phyloP scores from a whole-genome alignment of 2,113 vertebrate species.

The Macrotis lagotis region DNA sequence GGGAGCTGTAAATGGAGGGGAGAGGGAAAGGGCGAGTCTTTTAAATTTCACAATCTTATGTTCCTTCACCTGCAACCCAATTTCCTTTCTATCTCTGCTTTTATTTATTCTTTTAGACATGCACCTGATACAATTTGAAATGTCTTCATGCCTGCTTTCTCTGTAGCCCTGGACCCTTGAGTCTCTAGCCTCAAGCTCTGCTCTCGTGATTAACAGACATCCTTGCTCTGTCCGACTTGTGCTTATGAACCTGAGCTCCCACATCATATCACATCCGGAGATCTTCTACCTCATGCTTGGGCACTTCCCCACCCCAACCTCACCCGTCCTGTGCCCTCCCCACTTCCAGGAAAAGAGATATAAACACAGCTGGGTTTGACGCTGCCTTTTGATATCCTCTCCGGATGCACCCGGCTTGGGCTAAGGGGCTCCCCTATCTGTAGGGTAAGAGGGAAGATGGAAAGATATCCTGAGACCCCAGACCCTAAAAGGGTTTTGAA shows the following conservation, averaged over 20 bases:
- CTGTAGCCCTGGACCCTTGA: background rate
- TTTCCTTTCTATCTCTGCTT: background rate
- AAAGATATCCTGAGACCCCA: background rate
- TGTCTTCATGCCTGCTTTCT: background rate
- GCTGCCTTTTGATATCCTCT: constrained; percentile 44
- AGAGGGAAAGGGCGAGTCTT: background rate
- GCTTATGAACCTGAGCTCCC: background rate
- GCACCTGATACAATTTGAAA: background rate
- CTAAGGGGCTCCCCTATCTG: background rate
- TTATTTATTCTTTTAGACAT: background rate
- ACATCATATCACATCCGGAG: background rate
- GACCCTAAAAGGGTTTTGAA: background rate
- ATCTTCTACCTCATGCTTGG: background rate
- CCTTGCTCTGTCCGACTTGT: background rate
- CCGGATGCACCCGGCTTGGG: constrained; percentile 19
- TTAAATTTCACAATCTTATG: background rate
- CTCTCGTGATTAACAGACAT: background rate
- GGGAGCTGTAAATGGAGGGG: background rate
- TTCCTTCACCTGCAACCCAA: background rate
- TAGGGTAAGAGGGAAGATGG: background rate
- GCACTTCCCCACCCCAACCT: background rate
- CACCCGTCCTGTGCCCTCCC: constrained; percentile 16
- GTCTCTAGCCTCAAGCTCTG: background rate
- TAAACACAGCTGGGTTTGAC: constrained; percentile 53
- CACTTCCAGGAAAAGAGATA: constrained; percentile 56